Percentiles rank a stretch among this genome's conserved stretches.
Evolutionary conservation across 1,140 invertebrate species (phyloP).

Genomic region (Bombyx mandarina): DNA sequence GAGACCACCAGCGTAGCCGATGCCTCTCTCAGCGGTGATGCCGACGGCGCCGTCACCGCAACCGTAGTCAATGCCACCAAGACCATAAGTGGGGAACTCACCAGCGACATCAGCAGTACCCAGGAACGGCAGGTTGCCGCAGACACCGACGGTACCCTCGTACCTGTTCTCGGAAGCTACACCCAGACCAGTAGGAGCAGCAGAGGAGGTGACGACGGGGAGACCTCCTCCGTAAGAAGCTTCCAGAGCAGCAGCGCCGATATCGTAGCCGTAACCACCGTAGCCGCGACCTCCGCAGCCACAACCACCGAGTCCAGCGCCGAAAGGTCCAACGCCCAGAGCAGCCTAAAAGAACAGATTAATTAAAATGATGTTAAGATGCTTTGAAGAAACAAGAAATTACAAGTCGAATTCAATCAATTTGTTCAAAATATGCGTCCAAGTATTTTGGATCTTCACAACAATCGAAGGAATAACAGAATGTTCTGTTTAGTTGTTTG

Average conservation of each 20-base stretch:
- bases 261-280: neutral
- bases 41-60: constrained; percentile 19
- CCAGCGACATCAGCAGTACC: constrained; percentile 25
- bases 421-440: too few species aligned
- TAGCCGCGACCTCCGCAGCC: neutral
- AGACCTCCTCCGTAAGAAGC: constrained; percentile 18
- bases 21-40: constrained; percentile 5
- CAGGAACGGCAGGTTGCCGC: constrained; percentile 9
- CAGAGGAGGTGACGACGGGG: neutral
- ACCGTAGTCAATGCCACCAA: constrained; percentile 23
- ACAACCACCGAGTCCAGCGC: neutral
- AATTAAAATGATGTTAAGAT: too few species aligned
- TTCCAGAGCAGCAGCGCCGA: constrained; percentile 1
- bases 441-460: too few species aligned
- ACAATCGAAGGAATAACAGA: too few species aligned
- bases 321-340: too few species aligned
- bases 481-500: too few species aligned
- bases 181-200: too few species aligned
- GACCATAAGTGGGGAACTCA: constrained; percentile 24
- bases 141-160: constrained; percentile 3
- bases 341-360: too few species aligned
- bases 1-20: too few species aligned
- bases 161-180: constrained; percentile 13
- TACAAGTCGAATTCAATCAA: too few species aligned
- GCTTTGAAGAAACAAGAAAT: too few species aligned